Percentiles rank a stretch among this genome's conserved stretches.
Evolutionary conservation across 2,113 vertebrate species (phyloP).

Genomic region (Thinocorus orbignyianus): DNA sequence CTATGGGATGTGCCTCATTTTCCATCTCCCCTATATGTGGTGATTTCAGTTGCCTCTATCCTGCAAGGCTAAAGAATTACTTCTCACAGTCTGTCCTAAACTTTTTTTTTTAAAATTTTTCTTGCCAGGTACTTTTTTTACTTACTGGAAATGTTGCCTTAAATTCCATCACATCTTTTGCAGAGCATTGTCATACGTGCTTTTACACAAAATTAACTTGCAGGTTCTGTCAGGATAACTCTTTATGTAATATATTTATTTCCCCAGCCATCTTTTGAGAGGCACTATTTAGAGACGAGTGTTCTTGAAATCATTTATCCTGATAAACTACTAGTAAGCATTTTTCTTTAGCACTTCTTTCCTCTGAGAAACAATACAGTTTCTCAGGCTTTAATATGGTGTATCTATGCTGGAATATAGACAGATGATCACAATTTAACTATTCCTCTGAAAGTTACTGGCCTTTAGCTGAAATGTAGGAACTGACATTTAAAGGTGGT

Average conservation of each 20-base stretch:
- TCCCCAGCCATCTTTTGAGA: neutral
- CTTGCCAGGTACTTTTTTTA: neutral
- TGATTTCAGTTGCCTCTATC: neutral
- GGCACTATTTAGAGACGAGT: neutral
- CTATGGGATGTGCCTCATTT: neutral
- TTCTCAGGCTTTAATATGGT: neutral
- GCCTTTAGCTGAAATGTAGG: neutral
- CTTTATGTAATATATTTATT: neutral
- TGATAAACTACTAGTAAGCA: neutral
- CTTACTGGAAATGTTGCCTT: neutral
- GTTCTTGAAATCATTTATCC: neutral
- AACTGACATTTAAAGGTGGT: neutral
- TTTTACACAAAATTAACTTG: neutral
- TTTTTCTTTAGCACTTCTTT: neutral
- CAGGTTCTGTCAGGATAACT: neutral
- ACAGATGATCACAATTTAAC: neutral
- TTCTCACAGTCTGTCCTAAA: neutral
- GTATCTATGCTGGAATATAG: neutral
- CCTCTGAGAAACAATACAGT: neutral
- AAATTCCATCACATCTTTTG: neutral
- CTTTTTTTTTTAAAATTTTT: neutral
- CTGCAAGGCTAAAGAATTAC: neutral
- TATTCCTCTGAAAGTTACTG: neutral
- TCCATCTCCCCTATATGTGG: neutral
- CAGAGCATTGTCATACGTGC: fast-evolving